Evolutionary conservation across 2,888 invertebrate genomes (phyloP), one percentile per base, ranked within the genome.

Genomic region (Epirrhoe alternata): DNA sequence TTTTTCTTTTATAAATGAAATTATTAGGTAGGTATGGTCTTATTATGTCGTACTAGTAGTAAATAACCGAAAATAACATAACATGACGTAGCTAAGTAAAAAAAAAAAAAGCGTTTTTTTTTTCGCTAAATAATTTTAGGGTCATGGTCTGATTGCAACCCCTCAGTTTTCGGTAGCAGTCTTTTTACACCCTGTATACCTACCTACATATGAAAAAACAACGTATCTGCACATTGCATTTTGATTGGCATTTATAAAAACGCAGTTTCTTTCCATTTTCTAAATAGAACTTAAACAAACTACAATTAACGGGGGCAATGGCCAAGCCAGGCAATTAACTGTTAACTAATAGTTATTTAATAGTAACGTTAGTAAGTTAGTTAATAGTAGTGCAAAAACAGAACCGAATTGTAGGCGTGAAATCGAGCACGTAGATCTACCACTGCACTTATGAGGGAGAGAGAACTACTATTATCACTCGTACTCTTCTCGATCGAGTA

Each of bases 361-460:
- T 47, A 56, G 24, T 54, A n/a, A 47, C 47, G 42, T 31, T n/a
- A n/a, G n/a, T n/a, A n/a, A n/a, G n/a, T n/a, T n/a, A n/a, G n/a
- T n/a, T n/a, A n/a, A n/a, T n/a, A n/a, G 60, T 31, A 8, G 31
- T 35, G 49, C 33, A 61, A 61, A 61, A 53, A 60, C 42, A 61
- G 17, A 61, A 61, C 60, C 60, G 8, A 51, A 50, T 65, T 52
- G 69, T 68, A 66, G 69, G 73, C 74, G 75, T 72, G 73, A 74
- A 75, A 72, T 70, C 69, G 75, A 75, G 70, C 76, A 75, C 76
- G 74, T 77, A 76, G 45, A 17, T 54, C 47, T 47, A 14, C 47
- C 38, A 12, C 38, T 16, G 47, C 47, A 47, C 47, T 16, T 12
- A 12, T 10, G 14, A 45, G 47, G 16, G 47, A 16, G n/a, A 47